These are phyloP conservation scores for human (Homo sapiens) DNA, from an alignment of 2,113 vertebrate species.

Conservation along the genomic window GRCh38 chr11:88371501-88372000, in stretches of 20 bases:
- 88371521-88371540: neutral
- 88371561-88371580: neutral
- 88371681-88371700: neutral
- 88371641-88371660: neutral
- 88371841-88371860: neutral
- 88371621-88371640: neutral
- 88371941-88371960: neutral
- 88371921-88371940: neutral
- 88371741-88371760: neutral
- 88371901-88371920: neutral
- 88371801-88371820: neutral
- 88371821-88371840: neutral
- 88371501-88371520: neutral
- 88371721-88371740: slow-evolving; percentile 34
- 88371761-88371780: slow-evolving; percentile 1
- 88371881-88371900: neutral
- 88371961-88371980: neutral
- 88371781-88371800: neutral
- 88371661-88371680: slow-evolving; percentile 1
- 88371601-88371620: neutral
- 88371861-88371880: neutral
- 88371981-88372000: neutral
- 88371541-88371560: neutral
- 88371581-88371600: neutral
- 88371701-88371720: neutral